Evolutionary conservation across 2,113 vertebrate species (phyloP).

Genomic region (Pseudopipra pipra): DNA sequence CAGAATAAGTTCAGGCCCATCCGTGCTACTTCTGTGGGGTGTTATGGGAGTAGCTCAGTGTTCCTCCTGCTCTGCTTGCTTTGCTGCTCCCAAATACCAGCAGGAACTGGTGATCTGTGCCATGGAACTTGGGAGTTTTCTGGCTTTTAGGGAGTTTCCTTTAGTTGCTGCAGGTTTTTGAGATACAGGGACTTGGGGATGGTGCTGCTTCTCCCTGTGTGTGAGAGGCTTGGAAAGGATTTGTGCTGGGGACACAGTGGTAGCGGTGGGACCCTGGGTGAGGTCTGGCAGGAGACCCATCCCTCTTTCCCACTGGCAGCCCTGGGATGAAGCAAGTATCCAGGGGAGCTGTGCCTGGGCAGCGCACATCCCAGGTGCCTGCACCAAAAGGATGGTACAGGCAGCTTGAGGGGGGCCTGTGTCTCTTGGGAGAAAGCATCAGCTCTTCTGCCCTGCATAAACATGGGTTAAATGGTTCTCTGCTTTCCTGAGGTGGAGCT

Average conservation of each 20-base stretch:
- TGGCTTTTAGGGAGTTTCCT: background rate
- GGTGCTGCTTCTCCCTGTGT: accelerated
- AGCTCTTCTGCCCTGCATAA: background rate
- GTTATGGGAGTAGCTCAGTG: accelerated
- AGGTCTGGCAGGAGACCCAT: background rate
- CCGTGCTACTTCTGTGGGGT: background rate
- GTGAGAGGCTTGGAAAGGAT: background rate
- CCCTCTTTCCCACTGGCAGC: background rate
- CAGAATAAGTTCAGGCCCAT: background rate
- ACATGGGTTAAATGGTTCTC: background rate
- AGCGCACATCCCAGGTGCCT: background rate
- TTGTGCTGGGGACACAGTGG: background rate
- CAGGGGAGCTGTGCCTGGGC: background rate
- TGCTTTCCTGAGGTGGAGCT: background rate
- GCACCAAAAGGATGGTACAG: background rate
- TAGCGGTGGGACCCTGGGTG: background rate
- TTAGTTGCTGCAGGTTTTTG: background rate
- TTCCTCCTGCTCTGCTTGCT: background rate
- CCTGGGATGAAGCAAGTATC: background rate
- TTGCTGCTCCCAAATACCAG: accelerated
- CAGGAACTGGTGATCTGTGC: accelerated
- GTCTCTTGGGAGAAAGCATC: accelerated
- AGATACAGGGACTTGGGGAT: background rate
- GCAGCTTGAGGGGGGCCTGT: background rate
- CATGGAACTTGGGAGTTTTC: background rate